Base-by-base conservation (phyloP, 1,140 invertebrate genomes). In the Polypedilum pembai region DNA sequence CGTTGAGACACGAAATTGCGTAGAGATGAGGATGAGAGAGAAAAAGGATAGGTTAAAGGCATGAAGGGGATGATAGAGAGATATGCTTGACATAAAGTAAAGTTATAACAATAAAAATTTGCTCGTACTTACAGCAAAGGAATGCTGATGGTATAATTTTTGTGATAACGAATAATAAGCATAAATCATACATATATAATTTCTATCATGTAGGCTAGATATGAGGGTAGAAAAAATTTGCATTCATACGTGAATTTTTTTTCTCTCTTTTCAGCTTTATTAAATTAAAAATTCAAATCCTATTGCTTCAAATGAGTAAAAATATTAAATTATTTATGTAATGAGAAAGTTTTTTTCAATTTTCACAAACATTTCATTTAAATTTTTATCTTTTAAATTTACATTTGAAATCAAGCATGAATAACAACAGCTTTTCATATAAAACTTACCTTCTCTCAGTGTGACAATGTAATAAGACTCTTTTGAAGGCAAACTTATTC, bases 391-490 rank as follows among this genome's bases (percentile, higher is more conserved):
- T 33, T 33, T 33, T 33, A 33, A 33, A 33, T 33, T n/a, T 33
- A 5, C 24, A 33, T 33, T 33, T 33, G 24, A 33, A 33, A 33
- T 33, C 24, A 33, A 15, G 10, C 41, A n/a, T 15, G 12, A 56
- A 56, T 4, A n/a, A n/a, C n/a, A n/a, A n/a, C n/a, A 12, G 2
- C 15, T 12, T 56, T 56, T n/a, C 4, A 15, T 12, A 56, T 56
- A n/a, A 73, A 74, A 82, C 83, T 85, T 83, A 92, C 90, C 85
- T 86, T 92, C 90, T 77, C 90, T 83, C 56, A 91, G 84, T 41
- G 91, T 92, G 76, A 91, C 86, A 83, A 91, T 91, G 80, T 89
- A 91, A 82, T 90, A 92, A 73, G 90, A 91, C 79, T 88, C 86
- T 80, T 88, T 88, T 81, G 89, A 90, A 66, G 90, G 89, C 45